Conservation (phyloP, 2,113 vertebrate species). For the Bos javanicus region DNA sequence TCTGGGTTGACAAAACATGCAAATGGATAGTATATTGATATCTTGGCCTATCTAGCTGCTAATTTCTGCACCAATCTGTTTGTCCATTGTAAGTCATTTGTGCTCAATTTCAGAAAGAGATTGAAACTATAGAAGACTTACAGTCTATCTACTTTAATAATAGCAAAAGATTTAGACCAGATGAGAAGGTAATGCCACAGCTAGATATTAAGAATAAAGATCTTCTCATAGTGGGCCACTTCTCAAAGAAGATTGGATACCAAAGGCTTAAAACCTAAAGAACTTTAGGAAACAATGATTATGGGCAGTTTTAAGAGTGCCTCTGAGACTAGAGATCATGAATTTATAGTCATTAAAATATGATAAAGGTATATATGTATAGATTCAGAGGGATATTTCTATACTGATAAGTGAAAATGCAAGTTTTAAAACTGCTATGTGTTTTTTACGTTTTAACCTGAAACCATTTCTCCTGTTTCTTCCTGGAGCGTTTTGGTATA, state of each 20-base stretch:
- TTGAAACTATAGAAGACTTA: not conserved
- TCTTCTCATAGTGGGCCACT: not conserved
- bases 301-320: not conserved
- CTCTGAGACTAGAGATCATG: not conserved
- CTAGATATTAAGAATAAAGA: not conserved
- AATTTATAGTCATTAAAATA: not conserved
- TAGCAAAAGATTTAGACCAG: not conserved
- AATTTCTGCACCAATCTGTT: not conserved
- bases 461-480: not conserved
- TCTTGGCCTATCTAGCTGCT: not conserved
- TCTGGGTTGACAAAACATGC: not conserved
- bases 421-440: not conserved
- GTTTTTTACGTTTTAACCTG: not conserved
- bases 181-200: not conserved
- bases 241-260: not conserved
- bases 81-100: not conserved
- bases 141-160: not conserved
- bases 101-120: conserved; percentile 30
- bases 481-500: not conserved
- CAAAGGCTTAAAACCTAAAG: not conserved
- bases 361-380: not conserved
- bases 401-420: not conserved
- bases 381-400: not conserved
- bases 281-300: not conserved
- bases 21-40: not conserved